These are phyloP conservation scores for Acronicta aceris DNA, from an alignment of 2,888 invertebrate species.

Conservation along the genomic window DNA sequence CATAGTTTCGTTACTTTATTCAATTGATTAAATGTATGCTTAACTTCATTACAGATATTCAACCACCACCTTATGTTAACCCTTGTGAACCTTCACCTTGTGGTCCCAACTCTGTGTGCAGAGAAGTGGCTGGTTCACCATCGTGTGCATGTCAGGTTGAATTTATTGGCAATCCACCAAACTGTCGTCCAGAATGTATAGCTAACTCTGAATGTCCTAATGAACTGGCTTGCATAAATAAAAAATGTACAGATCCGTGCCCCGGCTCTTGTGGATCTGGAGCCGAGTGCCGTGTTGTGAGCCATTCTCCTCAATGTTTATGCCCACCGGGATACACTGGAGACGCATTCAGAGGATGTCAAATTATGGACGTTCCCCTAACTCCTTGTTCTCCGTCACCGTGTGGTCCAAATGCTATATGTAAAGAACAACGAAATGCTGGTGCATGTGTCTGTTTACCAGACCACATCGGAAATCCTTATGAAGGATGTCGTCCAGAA, in stretches of 20 bases:
- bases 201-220: slow-evolving; percentile 93
- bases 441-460: slow-evolving; percentile 92
- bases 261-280: slow-evolving; percentile 92
- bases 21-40: slow-evolving; percentile 9
- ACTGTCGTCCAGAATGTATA: slow-evolving; percentile 93
- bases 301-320: slow-evolving; percentile 93
- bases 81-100: slow-evolving; percentile 94
- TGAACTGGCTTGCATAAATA: slow-evolving; percentile 92
- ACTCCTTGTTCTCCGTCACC: slow-evolving; percentile 92
- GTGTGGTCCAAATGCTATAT: slow-evolving; percentile 93
- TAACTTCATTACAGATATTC: slow-evolving; percentile 68
- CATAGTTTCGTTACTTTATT: too few relatives aligned
- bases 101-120: slow-evolving; percentile 92
- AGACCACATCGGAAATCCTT: slow-evolving; percentile 93
- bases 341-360: slow-evolving; percentile 90
- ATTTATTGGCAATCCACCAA: slow-evolving; percentile 92
- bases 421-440: slow-evolving; percentile 91
- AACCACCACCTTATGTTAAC: slow-evolving; percentile 73
- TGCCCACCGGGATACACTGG: slow-evolving; percentile 91
- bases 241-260: slow-evolving; percentile 93
- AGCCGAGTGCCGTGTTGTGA: slow-evolving; percentile 92
- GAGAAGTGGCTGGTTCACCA: slow-evolving; percentile 89
- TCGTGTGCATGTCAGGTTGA: slow-evolving; percentile 93
- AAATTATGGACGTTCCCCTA: slow-evolving; percentile 80
- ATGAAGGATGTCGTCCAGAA: slow-evolving; percentile 93